Conservation (phyloP, 2,888 invertebrate genomes). For the Artemia sinica region DNA sequence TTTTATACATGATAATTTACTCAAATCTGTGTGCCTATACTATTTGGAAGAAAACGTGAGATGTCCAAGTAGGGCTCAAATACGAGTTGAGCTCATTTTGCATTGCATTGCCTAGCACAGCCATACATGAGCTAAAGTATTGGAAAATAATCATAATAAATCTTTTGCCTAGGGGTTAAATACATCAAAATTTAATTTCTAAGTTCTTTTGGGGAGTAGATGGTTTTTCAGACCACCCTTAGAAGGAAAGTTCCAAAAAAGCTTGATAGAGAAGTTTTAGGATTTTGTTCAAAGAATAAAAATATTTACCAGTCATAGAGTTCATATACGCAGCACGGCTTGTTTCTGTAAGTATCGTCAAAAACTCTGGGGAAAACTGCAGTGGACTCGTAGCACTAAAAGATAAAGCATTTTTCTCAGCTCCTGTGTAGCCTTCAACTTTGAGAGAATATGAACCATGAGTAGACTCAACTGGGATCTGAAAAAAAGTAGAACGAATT, state of each 20-base stretch:
- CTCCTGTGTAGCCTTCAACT: conserved; percentile 31
- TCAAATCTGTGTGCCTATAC: too few relatives aligned
- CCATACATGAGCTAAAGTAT: too few relatives aligned
- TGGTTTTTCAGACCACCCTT: too few relatives aligned
- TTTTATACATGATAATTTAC: too few relatives aligned
- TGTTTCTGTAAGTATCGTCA: conserved; percentile 35
- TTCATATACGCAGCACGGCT: conserved; percentile 34
- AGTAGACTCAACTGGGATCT: conserved; percentile 32
- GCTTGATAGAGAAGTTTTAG: background rate
- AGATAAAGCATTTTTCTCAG: conserved; percentile 28
- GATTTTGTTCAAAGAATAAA: background rate
- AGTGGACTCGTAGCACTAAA: conserved; percentile 34
- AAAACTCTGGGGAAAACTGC: conserved; percentile 32
- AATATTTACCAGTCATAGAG: conserved; percentile 24
- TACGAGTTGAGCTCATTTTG: too few relatives aligned
- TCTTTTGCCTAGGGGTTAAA: too few relatives aligned
- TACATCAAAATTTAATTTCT: too few relatives aligned
- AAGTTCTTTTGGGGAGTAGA: too few relatives aligned
- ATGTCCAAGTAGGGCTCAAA: too few relatives aligned
- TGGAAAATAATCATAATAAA: too few relatives aligned
- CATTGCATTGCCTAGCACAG: too few relatives aligned
- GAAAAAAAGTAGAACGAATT: conserved; percentile 18
- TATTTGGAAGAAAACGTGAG: too few relatives aligned
- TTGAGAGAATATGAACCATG: conserved; percentile 32
- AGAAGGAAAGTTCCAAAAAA: background rate